phyloP scores from a whole-genome alignment of 2,113 vertebrate genomes.

The Hoplias malabaricus region DNA sequence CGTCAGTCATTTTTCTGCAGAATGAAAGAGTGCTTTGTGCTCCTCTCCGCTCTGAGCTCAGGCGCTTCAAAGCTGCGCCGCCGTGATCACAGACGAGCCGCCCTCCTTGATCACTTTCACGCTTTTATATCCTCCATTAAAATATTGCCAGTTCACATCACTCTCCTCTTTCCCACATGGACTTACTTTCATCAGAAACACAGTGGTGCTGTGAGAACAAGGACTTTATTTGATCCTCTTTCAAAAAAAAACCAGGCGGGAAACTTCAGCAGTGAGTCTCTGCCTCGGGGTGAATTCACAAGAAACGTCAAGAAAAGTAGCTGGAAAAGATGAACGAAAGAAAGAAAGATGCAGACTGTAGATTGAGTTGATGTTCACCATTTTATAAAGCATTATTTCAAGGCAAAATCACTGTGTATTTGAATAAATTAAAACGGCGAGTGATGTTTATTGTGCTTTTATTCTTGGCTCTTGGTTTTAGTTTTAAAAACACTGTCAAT shows the following conservation, averaged over 20 bases:
- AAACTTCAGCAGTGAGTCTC: neutral
- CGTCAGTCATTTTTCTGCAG: slow-evolving; percentile 70
- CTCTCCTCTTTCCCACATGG: slow-evolving; percentile 77
- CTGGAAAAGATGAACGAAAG: neutral
- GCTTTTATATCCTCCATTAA: slow-evolving; percentile 78
- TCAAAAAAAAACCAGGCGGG: too few species aligned
- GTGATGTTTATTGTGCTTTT: too few species aligned
- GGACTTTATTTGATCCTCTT: neutral
- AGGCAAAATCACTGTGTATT: too few species aligned
- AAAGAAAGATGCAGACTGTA: neutral
- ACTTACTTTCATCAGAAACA: slow-evolving; percentile 59
- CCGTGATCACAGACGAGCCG: slow-evolving; percentile 80
- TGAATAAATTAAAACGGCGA: too few species aligned
- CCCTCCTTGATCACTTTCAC: slow-evolving; percentile 87
- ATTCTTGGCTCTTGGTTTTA: too few species aligned
- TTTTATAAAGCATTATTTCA: too few species aligned
- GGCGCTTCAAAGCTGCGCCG: slow-evolving; percentile 81
- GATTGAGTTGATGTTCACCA: neutral
- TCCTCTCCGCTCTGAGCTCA: slow-evolving; percentile 73
- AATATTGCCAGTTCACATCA: slow-evolving; percentile 81
- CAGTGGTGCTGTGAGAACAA: slow-evolving; percentile 7
- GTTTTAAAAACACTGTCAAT: too few species aligned
- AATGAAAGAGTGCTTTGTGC: slow-evolving; percentile 83
- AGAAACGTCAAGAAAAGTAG: neutral
- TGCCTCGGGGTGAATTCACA: neutral